Evolutionary conservation across 2,888 invertebrate species (phyloP), one percentile per base, ranked within the genome.

Genomic region (Atethmia centrago): DNA sequence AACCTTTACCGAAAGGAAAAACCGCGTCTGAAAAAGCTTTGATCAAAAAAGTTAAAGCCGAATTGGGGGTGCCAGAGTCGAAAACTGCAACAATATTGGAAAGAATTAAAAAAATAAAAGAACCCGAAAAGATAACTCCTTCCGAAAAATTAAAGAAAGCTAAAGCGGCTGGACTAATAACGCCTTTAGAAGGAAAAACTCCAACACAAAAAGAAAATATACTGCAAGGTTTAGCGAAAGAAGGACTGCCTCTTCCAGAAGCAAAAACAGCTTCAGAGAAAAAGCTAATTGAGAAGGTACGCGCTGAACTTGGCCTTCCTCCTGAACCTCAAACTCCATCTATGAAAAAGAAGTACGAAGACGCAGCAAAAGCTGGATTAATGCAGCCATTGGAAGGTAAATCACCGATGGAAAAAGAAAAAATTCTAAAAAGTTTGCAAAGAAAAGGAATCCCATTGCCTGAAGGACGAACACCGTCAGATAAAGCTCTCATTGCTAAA

Each of bases 61-160:
- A 85, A 19, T 31, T 71, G 8, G 84, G 74, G 51, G 16, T 84
- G 2, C 81, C 83, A 25, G 65, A 64, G 53, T 66, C 75, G 25
- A 53, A 68, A 58, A 75, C 74, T 16, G 63, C 77, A 16, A 45
- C 70, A 12, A 40, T 59, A 25, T 58, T 47, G 25, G 70, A 74
- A 74, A 83, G 36, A 71, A 42, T 42, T 1, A 67, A 65, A 61
- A 77, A 64, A 66, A 31, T 47, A 0, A 83, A 25, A 16, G 87
- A 40, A 47, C 4, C 56, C 5, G n/a, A 68, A 56, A 31, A 31
- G 2, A 80, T 9, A 0, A 25, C 47, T 0, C 55, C 31, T 5
- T 36, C 77, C 10, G 31, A 40, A 69, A 74, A 68, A 68, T 0
- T 40, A 0, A 56, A 49, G 51, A 45, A 49, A 49, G 45, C 58